Conservation (phyloP, 2,113 vertebrate species). For the Oceanites oceanicus region DNA sequence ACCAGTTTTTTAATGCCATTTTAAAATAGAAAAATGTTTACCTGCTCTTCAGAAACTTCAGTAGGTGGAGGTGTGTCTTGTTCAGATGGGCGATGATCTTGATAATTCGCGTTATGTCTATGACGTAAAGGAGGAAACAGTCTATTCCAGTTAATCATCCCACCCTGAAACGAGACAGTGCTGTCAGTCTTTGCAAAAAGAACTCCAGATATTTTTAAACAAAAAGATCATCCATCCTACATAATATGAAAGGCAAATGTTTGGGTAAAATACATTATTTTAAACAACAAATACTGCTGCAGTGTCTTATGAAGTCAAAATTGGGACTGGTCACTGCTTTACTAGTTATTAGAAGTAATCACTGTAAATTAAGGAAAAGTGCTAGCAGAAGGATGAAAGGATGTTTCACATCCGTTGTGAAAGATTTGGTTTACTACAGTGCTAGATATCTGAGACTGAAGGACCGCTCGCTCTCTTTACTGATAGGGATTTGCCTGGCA, state of each 20-base stretch:
- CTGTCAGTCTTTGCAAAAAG: not conserved
- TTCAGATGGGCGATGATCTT: constrained; percentile 66
- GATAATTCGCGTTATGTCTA: constrained; percentile 77
- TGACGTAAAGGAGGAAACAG: constrained; percentile 88
- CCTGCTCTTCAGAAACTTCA: constrained; percentile 92
- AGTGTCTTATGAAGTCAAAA: not conserved
- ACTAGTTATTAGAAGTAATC: not conserved
- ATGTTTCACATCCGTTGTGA: not conserved
- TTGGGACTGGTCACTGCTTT: not conserved
- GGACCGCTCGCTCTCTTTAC: not conserved
- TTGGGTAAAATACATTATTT: not conserved
- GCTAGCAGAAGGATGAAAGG: not conserved
- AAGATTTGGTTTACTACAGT: not conserved
- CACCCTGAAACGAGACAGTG: constrained; percentile 73
- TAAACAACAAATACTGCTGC: not conserved
- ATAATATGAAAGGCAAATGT: not conserved
- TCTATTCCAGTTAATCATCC: constrained; percentile 90
- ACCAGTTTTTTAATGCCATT: not conserved
- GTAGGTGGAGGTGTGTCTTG: constrained; percentile 75
- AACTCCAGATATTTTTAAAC: not conserved
- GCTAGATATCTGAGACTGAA: not conserved
- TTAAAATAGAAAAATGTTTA: constrained; percentile 44
- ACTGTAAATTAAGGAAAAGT: not conserved
- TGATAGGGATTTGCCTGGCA: not conserved
- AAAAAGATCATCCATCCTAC: not conserved